Percentiles rank a stretch among this genome's conserved stretches.
These are phyloP conservation scores for Drosophila algonquin DNA, from an alignment of 2,888 invertebrate species.

Conservation along the genomic window DNA sequence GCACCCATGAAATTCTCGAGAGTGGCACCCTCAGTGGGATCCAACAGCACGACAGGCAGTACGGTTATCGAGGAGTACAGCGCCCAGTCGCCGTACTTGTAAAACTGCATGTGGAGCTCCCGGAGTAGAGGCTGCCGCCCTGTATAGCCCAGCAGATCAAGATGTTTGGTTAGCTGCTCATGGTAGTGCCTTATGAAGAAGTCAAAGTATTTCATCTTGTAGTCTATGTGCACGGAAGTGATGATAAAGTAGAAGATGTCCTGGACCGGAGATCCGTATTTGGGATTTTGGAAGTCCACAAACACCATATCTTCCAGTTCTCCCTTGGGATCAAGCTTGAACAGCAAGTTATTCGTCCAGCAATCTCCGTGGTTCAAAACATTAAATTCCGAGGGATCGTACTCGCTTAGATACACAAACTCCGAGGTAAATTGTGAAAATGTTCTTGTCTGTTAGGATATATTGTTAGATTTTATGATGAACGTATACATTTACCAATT, in stretches of 20 bases:
- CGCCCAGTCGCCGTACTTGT: conserved; percentile 67
- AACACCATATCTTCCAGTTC: conserved; percentile 70
- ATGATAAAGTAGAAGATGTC: conserved; percentile 80
- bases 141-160: conserved; percentile 70
- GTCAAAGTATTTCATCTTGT: conserved; percentile 79
- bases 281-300: conserved; percentile 80
- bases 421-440: conserved; percentile 46
- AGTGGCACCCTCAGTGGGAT: conserved; percentile 72
- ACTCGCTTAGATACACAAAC: conserved; percentile 8
- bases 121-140: conserved; percentile 67
- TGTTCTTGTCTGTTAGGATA: conserved; percentile 42
- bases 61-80: conserved; percentile 48
- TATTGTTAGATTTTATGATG: background rate
- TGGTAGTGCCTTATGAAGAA: conserved; percentile 79
- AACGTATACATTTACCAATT: background rate
- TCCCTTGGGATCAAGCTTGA: conserved; percentile 64
- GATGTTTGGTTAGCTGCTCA: conserved; percentile 70
- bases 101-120: conserved; percentile 69
- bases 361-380: conserved; percentile 78
- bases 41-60: conserved; percentile 75
- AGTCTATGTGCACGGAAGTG: conserved; percentile 75
- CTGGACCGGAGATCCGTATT: conserved; percentile 68
- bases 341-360: conserved; percentile 80
- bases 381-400: conserved; percentile 67
- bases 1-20: conserved; percentile 73